phyloP scores from a whole-genome alignment of 2,797 vertebrate species.

The Enteromius mattozi region DNA sequence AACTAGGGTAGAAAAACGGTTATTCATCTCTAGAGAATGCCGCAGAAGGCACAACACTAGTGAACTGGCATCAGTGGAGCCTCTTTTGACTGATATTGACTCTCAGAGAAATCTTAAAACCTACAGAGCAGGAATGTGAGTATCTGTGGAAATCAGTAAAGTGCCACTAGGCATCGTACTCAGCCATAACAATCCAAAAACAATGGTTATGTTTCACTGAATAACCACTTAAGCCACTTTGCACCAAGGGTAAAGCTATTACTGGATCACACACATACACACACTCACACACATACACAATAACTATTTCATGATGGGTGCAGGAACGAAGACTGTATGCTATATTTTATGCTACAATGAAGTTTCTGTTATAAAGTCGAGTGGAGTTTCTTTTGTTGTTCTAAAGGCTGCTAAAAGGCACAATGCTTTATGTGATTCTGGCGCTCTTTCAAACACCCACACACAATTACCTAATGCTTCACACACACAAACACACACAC shows the following conservation, averaged over 20 bases:
- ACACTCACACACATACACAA: background rate
- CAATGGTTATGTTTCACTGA: background rate
- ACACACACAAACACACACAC: conserved; percentile 37
- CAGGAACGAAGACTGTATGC: background rate
- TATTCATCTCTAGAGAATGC: conserved; percentile 2
- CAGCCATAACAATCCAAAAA: background rate
- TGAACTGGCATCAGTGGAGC: background rate
- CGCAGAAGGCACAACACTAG: background rate
- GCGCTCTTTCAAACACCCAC: conserved; percentile 20
- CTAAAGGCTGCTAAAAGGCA: background rate
- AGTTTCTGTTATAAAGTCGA: background rate
- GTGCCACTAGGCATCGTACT: background rate
- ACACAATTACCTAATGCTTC: conserved; percentile 25
- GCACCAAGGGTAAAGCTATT: background rate
- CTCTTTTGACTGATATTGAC: background rate
- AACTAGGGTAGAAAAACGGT: conserved; percentile 10
- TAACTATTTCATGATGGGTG: background rate
- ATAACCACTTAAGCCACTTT: background rate
- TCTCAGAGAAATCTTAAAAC: background rate
- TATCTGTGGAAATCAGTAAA: conserved; percentile 11
- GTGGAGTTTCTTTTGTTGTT: background rate
- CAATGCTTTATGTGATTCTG: background rate
- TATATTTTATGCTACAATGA: background rate
- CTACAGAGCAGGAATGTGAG: background rate
- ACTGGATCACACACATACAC: background rate